phyloP scores from a whole-genome alignment of 2,797 vertebrate species.

The Lepus oiostolus region DNA sequence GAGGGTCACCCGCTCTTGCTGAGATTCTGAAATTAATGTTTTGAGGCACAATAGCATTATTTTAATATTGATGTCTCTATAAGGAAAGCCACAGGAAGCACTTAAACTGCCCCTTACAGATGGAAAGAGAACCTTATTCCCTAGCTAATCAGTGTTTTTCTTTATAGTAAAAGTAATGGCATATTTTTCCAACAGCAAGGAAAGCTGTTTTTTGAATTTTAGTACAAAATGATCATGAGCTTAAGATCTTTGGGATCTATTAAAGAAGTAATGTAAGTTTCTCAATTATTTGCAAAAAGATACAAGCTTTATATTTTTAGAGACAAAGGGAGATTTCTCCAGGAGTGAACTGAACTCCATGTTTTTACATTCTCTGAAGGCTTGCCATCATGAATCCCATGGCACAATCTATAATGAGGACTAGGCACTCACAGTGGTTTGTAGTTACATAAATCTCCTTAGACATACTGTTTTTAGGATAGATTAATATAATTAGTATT shows the following conservation, averaged over 20 bases:
- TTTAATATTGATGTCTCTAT: not conserved
- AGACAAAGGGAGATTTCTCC: not conserved
- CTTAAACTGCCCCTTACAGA: not conserved
- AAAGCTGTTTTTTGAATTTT: not conserved
- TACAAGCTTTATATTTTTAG: not conserved
- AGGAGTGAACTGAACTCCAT: not conserved
- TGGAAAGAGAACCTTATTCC: not conserved
- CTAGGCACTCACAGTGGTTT: not conserved
- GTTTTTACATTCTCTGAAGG: slow-evolving; percentile 18
- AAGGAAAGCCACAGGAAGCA: not conserved
- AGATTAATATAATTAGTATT: not conserved
- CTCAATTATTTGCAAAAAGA: not conserved
- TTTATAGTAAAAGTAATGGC: not conserved
- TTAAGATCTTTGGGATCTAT: not conserved
- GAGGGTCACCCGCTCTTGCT: not conserved
- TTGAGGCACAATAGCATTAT: not conserved
- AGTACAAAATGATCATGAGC: not conserved
- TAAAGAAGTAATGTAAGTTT: not conserved
- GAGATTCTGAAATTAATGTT: slow-evolving; percentile 31
- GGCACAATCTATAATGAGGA: not conserved
- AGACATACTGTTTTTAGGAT: slow-evolving; percentile 6
- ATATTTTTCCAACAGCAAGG: not conserved
- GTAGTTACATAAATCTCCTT: not conserved
- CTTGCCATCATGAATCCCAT: slow-evolving; percentile 8
- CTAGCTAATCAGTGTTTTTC: not conserved